Evolutionary conservation across 2,113 vertebrate species (phyloP).

Genomic region (Pagrus major): DNA sequence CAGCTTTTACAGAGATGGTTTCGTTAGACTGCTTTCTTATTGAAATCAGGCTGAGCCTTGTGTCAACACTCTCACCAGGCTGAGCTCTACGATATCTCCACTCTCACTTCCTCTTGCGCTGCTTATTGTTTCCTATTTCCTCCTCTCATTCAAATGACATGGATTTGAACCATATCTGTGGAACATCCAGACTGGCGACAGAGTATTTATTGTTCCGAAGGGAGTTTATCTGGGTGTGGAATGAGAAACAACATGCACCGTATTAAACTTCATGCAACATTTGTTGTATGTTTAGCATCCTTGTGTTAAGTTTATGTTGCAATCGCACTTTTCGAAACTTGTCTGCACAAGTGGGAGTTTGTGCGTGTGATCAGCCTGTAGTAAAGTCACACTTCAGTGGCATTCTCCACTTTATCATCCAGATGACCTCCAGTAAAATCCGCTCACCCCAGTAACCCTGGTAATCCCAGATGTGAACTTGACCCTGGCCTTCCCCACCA

Average conservation of each 20-base stretch:
- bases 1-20: too few species aligned
- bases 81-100: conserved; percentile 40
- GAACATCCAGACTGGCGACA: conserved; percentile 32
- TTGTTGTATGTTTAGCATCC: not conserved
- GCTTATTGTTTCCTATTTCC: conserved; percentile 72
- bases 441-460: conserved; percentile 43
- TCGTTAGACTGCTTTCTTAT: conserved; percentile 8
- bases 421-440: conserved; percentile 66
- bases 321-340: conserved; percentile 2
- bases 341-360: conserved; percentile 27
- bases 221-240: conserved; percentile 16
- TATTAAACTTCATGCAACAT: not conserved
- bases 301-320: conserved; percentile 2
- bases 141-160: conserved; percentile 60
- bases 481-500: conserved; percentile 57
- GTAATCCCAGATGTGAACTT: conserved; percentile 79
- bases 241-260: not conserved
- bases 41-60: conserved; percentile 49
- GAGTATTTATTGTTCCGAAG: conserved; percentile 18
- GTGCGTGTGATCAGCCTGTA: conserved; percentile 12
- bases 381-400: conserved; percentile 65
- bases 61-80: conserved; percentile 40
- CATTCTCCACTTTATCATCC: conserved; percentile 69
- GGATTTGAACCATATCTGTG: conserved; percentile 38
- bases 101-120: conserved; percentile 58